phyloP scores from a whole-genome alignment of 2,113 vertebrate genomes.

The Microcebus lehilahytsara region DNA sequence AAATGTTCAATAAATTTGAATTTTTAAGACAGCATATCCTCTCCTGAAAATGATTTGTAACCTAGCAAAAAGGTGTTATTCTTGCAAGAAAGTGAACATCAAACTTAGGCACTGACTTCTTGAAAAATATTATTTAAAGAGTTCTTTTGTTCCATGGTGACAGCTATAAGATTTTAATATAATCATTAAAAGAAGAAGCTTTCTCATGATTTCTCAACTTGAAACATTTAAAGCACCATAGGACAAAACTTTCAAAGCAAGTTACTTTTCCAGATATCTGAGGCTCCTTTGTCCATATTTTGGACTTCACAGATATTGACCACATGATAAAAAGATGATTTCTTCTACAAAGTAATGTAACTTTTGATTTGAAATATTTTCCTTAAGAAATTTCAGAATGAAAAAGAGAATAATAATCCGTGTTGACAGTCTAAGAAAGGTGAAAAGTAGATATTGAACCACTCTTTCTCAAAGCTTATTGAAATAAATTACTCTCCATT shows the following conservation, averaged over 20 bases:
- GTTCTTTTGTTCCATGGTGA: constrained; percentile 54
- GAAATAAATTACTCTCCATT: background rate
- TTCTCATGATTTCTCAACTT: constrained; percentile 42
- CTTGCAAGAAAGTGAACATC: constrained; percentile 38
- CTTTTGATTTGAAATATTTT: constrained; percentile 37
- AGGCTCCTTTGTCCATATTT: background rate
- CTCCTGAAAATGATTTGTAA: constrained; percentile 46
- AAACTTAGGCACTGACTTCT: constrained; percentile 43
- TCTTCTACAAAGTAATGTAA: background rate
- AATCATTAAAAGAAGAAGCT: constrained; percentile 48
- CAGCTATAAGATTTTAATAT: constrained; percentile 63
- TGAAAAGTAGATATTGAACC: background rate
- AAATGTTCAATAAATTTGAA: constrained; percentile 42
- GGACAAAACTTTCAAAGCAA: constrained; percentile 35
- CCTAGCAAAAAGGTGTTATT: constrained; percentile 59
- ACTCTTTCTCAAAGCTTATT: background rate
- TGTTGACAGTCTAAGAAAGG: background rate
- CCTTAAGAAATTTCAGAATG: background rate
- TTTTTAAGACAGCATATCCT: constrained; percentile 41
- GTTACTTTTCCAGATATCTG: background rate
- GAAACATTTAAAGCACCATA: constrained; percentile 49
- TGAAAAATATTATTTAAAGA: constrained; percentile 62
- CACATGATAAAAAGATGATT: background rate
- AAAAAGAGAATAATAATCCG: background rate
- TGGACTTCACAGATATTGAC: background rate